phyloP scores from a whole-genome alignment of 2,113 vertebrate species.

The Agapornis roseicollis region DNA sequence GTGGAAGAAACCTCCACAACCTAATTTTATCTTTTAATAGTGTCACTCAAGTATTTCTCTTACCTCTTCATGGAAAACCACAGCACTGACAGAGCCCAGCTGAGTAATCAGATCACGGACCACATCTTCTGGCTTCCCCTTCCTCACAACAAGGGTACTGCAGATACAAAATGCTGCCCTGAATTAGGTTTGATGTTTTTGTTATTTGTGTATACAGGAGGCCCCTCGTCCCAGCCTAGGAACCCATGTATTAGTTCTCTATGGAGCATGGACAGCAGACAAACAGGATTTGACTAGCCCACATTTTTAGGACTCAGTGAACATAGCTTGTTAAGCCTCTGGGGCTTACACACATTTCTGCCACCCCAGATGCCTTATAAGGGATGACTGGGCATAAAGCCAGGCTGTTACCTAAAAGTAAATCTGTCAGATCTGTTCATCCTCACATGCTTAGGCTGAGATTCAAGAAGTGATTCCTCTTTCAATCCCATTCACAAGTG shows the following conservation, averaged over 20 bases:
- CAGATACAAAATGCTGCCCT: background rate
- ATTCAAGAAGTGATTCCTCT: background rate
- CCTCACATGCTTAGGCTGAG: background rate
- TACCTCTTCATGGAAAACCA: constrained; percentile 84
- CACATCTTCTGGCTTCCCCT: constrained; percentile 80
- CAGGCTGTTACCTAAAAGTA: constrained; percentile 6
- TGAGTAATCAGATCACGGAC: constrained; percentile 76
- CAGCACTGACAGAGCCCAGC: constrained; percentile 75
- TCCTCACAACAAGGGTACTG: constrained; percentile 81
- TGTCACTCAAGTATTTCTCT: background rate
- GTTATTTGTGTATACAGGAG: background rate
- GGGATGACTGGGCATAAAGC: background rate
- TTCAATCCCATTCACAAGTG: background rate
- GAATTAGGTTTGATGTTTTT: background rate
- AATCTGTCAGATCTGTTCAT: background rate
- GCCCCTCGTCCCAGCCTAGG: background rate
- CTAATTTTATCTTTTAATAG: background rate
- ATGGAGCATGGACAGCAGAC: background rate
- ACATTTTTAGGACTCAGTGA: background rate
- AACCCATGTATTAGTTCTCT: background rate
- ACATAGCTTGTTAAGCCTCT: background rate
- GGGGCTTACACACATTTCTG: background rate
- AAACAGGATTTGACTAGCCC: background rate
- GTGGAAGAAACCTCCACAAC: background rate
- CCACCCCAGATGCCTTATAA: background rate